Conservation (phyloP, 2,113 vertebrate species). For the Bubalus kerabau region DNA sequence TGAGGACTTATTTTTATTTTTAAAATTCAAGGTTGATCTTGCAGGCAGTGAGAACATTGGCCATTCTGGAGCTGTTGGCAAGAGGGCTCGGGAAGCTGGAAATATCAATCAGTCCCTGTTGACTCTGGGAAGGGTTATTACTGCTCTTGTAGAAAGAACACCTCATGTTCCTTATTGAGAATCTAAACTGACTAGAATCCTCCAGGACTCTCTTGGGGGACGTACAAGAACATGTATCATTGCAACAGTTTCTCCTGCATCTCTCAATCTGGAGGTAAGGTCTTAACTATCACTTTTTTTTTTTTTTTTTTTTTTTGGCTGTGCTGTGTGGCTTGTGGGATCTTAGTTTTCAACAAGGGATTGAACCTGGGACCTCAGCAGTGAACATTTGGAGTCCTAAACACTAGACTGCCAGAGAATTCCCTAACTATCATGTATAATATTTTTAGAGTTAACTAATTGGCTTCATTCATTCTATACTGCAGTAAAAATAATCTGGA, state of each 20-base stretch:
- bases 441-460: neutral
- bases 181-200: conserved; percentile 96
- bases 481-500: neutral
- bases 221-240: conserved; percentile 97
- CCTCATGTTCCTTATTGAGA: conserved; percentile 96
- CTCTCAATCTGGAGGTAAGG: conserved; percentile 92
- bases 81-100: conserved; percentile 95
- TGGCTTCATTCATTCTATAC: neutral
- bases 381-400: neutral
- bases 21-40: conserved; percentile 90
- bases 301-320: neutral
- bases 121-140: conserved; percentile 87
- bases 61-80: conserved; percentile 95
- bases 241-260: conserved; percentile 95
- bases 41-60: conserved; percentile 99
- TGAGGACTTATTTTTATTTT: conserved; percentile 36
- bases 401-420: neutral
- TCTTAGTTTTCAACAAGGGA: neutral
- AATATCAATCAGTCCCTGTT: conserved; percentile 98
- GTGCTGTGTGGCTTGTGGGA: neutral
- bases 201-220: conserved; percentile 96
- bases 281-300: neutral
- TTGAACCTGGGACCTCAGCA: neutral
- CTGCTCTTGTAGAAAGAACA: conserved; percentile 93
- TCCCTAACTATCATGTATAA: neutral